Percentiles rank a stretch among this genome's conserved stretches.
Conservation (phyloP, 2,888 invertebrate species). For the Pheosia tremula region DNA sequence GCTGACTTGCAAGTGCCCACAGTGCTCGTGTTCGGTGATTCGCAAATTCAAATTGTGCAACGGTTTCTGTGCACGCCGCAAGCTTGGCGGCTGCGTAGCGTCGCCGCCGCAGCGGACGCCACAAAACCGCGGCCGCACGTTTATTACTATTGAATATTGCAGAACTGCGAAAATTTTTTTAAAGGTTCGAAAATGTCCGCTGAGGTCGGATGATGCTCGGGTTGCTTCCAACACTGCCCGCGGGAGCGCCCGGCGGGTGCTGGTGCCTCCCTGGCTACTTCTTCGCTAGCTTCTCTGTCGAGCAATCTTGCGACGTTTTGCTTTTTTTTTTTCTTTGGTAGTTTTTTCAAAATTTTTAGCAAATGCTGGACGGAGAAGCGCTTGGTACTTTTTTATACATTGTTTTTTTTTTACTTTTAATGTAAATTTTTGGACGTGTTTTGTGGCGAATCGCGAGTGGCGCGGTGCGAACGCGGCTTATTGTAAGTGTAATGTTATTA, state of each 20-base stretch:
- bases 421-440: conserved; percentile 41
- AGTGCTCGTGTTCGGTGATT: conserved; percentile 12
- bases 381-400: conserved; percentile 11
- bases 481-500: conserved; percentile 74
- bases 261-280: conserved; percentile 39
- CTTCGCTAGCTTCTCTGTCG: conserved; percentile 53
- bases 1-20: background rate
- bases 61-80: conserved; percentile 32
- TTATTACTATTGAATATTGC: conserved; percentile 77
- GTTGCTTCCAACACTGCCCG: conserved; percentile 33
- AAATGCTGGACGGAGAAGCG: conserved; percentile 64
- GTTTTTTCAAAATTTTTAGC: conserved; percentile 61
- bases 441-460: conserved; percentile 44
- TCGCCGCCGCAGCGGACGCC: conserved; percentile 72
- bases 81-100: conserved; percentile 48
- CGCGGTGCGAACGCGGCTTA: conserved; percentile 50
- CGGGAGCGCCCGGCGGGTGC: conserved; percentile 20
- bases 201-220: conserved; percentile 62
- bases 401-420: conserved; percentile 29
- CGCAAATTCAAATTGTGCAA: conserved; percentile 20
- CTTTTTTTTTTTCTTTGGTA: conserved; percentile 37
- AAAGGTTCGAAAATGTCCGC: conserved; percentile 82
- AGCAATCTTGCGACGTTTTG: conserved; percentile 62
- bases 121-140: conserved; percentile 76
- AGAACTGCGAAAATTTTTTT: conserved; percentile 72